Percentiles rank a stretch among this genome's conserved stretches.
These are phyloP conservation scores for Halichoeres trimaculatus DNA, from an alignment of 2,113 vertebrate genomes.

Conservation along the genomic window DNA sequence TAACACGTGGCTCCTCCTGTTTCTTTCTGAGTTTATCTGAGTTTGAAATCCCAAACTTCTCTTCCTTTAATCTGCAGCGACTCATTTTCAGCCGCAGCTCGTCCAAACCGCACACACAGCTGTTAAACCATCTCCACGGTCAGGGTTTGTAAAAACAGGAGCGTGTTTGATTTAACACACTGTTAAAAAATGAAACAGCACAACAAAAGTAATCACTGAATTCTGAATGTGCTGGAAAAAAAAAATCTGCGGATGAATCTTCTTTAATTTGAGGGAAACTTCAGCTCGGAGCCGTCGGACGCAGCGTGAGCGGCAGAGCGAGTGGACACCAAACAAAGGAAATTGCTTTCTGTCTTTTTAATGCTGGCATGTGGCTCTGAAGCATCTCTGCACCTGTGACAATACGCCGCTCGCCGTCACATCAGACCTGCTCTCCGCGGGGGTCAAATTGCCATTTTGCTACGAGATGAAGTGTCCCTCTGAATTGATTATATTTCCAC, in stretches of 20 bases:
- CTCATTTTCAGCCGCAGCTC: too few relatives aligned
- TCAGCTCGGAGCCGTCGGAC: slow-evolving; percentile 42
- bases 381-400: slow-evolving; percentile 78
- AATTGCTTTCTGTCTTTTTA: slow-evolving; percentile 78
- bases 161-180: background rate
- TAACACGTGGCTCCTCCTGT: too few relatives aligned
- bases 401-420: slow-evolving; percentile 59
- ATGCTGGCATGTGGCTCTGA: slow-evolving; percentile 68
- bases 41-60: too few relatives aligned
- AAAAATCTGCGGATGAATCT: slow-evolving; percentile 16
- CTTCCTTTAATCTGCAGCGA: too few relatives aligned
- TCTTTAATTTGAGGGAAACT: slow-evolving; percentile 56
- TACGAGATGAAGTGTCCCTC: slow-evolving; percentile 65
- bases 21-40: too few relatives aligned
- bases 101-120: too few relatives aligned
- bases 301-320: slow-evolving; percentile 13
- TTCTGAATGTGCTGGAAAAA: background rate
- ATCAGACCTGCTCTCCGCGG: slow-evolving; percentile 63
- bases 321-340: slow-evolving; percentile 71
- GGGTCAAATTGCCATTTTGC: slow-evolving; percentile 81
- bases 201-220: background rate
- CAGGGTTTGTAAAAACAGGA: background rate
- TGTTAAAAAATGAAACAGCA: background rate
- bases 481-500: slow-evolving; percentile 73
- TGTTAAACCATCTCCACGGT: too few relatives aligned